A percentile compares a stretch with the other conserved stretches of the same genome.
Conservation (phyloP, 2,797 vertebrate species). For the Uromys caudimaculatus region DNA sequence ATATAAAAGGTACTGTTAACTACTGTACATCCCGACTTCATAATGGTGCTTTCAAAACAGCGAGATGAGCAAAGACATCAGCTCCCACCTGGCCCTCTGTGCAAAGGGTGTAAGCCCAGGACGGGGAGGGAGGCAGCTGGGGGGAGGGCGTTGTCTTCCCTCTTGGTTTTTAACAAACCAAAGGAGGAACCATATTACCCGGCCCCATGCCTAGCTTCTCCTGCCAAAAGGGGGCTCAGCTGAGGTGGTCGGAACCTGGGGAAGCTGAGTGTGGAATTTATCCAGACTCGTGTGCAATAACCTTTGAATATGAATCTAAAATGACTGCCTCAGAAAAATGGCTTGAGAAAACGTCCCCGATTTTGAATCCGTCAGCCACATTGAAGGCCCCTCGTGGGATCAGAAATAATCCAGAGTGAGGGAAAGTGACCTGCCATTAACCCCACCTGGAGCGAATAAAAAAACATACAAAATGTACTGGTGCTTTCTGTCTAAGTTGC, state of each 20-base stretch:
- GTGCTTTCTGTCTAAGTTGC: slow-evolving; percentile 93
- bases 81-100: slow-evolving; percentile 93
- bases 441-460: slow-evolving; percentile 82
- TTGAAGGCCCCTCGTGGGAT: slow-evolving; percentile 75
- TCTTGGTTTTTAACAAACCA: slow-evolving; percentile 36
- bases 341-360: slow-evolving; percentile 62
- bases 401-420: slow-evolving; percentile 77
- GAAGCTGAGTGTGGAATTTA: slow-evolving; percentile 78
- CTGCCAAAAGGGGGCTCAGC: slow-evolving; percentile 54
- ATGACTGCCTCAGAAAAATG: slow-evolving; percentile 74
- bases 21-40: slow-evolving; percentile 98
- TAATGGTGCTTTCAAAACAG: slow-evolving; percentile 96
- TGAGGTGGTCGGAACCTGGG: slow-evolving; percentile 61
- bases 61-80: slow-evolving; percentile 93
- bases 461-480: slow-evolving; percentile 91
- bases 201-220: slow-evolving; percentile 72
- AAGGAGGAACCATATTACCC: neutral
- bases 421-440: slow-evolving; percentile 61
- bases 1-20: slow-evolving; percentile 95
- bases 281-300: slow-evolving; percentile 87
- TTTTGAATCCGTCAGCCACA: slow-evolving; percentile 52
- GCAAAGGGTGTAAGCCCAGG: slow-evolving; percentile 86
- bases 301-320: slow-evolving; percentile 79
- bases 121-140: slow-evolving; percentile 64
- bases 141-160: neutral